Conservation (phyloP, 1,140 invertebrate species). For the Drosophila bifasciata region DNA sequence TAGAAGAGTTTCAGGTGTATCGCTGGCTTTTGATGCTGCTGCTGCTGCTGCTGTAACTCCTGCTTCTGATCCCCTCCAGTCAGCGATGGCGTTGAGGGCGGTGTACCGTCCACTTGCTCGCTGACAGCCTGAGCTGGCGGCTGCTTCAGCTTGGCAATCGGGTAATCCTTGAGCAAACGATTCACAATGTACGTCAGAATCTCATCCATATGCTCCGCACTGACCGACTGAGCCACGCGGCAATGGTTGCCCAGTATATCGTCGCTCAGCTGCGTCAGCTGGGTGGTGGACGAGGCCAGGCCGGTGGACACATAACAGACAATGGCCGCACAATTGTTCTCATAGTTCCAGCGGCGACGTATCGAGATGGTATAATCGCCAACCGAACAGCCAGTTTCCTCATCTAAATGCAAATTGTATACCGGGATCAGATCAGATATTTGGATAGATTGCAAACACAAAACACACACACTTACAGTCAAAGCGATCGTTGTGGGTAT, state of each 20-base stretch:
- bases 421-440: neutral
- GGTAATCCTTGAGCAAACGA: slow-evolving; percentile 89
- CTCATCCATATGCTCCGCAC: slow-evolving; percentile 87
- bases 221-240: slow-evolving; percentile 85
- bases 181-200: slow-evolving; percentile 89
- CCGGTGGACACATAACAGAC: slow-evolving; percentile 91
- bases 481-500: slow-evolving; percentile 93
- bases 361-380: slow-evolving; percentile 92
- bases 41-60: neutral
- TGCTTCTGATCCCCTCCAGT: neutral
- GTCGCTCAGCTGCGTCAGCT: slow-evolving; percentile 86
- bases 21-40: slow-evolving; percentile 83
- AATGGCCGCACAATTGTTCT: slow-evolving; percentile 93
- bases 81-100: slow-evolving; percentile 12
- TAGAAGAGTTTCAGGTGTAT: slow-evolving; percentile 91
- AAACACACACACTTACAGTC: slow-evolving; percentile 88
- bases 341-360: slow-evolving; percentile 93
- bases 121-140: slow-evolving; percentile 17
- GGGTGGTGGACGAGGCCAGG: slow-evolving; percentile 88
- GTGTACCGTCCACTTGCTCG: slow-evolving; percentile 5
- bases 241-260: slow-evolving; percentile 86
- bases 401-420: slow-evolving; percentile 86
- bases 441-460: neutral
- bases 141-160: slow-evolving; percentile 60
- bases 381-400: slow-evolving; percentile 93